Percentiles rank a stretch among this genome's conserved stretches.
phyloP scores from a whole-genome alignment of 2,888 invertebrate species.

The Bugulina stolonifera region DNA sequence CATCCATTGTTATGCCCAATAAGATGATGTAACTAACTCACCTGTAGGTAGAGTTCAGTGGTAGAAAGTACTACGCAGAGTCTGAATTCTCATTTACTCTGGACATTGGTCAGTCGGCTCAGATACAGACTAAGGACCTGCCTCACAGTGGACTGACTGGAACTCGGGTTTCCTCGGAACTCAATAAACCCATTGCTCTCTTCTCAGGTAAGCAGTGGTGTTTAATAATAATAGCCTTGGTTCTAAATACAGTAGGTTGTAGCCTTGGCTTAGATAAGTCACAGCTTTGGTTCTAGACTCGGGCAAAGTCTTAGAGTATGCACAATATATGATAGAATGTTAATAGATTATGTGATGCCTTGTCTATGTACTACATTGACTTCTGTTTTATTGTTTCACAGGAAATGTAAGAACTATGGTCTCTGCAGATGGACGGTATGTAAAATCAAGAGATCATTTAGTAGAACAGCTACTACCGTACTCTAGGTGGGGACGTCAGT shows the following conservation, averaged over 20 bases:
- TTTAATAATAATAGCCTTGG: too few species aligned
- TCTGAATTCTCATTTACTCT: background rate
- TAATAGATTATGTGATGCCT: too few species aligned
- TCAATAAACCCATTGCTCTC: background rate
- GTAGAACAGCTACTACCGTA: slow-evolving; percentile 7
- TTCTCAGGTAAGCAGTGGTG: background rate
- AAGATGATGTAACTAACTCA: too few species aligned
- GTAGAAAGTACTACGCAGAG: background rate
- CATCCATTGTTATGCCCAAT: too few species aligned
- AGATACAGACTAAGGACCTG: slow-evolving; percentile 2
- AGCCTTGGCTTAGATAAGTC: too few species aligned
- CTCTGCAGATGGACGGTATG: background rate
- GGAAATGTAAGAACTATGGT: background rate
- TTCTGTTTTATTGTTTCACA: background rate
- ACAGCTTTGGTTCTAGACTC: too few species aligned
- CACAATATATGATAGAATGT: too few species aligned
- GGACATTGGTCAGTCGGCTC: background rate
- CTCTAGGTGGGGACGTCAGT: background rate
- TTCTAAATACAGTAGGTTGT: too few species aligned
- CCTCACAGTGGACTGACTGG: background rate
- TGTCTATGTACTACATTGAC: background rate
- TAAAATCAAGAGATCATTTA: slow-evolving; percentile 16
- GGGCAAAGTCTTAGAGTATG: too few species aligned
- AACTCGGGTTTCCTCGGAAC: background rate
- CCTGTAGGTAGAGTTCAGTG: slow-evolving; percentile 7